These are phyloP conservation scores for Dasypogon diadema DNA, from an alignment of 2,888 invertebrate genomes.

Conservation along the genomic window DNA sequence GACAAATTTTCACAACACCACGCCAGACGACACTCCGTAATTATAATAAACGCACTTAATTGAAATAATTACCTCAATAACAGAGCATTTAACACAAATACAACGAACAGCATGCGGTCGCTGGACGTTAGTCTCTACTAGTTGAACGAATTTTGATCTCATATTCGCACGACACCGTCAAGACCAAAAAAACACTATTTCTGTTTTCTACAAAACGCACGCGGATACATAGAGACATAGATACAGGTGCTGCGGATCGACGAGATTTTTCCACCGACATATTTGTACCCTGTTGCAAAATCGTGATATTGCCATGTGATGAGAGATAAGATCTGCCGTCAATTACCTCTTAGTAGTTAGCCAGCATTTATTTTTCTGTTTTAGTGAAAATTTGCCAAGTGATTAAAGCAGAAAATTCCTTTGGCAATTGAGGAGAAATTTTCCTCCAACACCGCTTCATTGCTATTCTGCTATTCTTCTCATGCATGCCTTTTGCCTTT, in stretches of 20 bases:
- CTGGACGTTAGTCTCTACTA: background rate
- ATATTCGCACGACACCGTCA: slow-evolving; percentile 31
- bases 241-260: background rate
- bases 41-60: slow-evolving; percentile 55
- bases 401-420: slow-evolving; percentile 10
- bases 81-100: slow-evolving; percentile 29
- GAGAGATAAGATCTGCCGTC: slow-evolving; percentile 42
- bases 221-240: background rate
- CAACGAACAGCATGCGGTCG: background rate
- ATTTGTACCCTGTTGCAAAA: slow-evolving; percentile 9
- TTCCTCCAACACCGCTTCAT: background rate
- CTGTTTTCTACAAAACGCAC: background rate
- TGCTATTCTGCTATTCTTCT: background rate
- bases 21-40: slow-evolving; percentile 30
- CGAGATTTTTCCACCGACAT: background rate
- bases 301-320: slow-evolving; percentile 33
- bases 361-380: slow-evolving; percentile 26
- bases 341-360: slow-evolving; percentile 29
- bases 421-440: slow-evolving; percentile 14
- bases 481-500: background rate
- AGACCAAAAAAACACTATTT: background rate
- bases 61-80: slow-evolving; percentile 53
- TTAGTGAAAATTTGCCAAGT: slow-evolving; percentile 18
- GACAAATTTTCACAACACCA: slow-evolving; percentile 44
- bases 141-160: slow-evolving; percentile 8